A percentile compares a stretch with the other conserved stretches of the same genome.
Evolutionary conservation across 2,113 vertebrate species (phyloP).

Genomic region (pig (Sus scrofa)): DNA sequence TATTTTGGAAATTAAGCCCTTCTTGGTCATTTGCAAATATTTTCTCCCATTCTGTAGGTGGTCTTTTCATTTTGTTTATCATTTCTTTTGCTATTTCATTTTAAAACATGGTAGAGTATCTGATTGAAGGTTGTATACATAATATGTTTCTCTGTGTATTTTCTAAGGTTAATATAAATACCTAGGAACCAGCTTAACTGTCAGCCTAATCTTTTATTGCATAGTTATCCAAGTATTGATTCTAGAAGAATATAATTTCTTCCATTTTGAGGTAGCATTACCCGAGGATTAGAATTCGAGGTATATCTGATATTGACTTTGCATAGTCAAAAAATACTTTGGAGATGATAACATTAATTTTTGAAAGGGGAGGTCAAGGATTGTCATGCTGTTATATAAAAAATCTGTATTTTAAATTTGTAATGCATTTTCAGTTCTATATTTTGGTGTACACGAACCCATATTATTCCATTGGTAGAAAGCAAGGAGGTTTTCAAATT

Average conservation of each 20-base stretch:
- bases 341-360: neutral
- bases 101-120: neutral
- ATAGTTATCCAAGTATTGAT: neutral
- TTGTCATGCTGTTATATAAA: neutral
- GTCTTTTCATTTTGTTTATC: too few species aligned
- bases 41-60: too few species aligned
- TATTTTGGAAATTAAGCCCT: too few species aligned
- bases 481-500: neutral
- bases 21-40: too few species aligned
- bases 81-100: neutral
- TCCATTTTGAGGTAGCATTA: conserved; percentile 12
- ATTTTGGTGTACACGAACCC: neutral
- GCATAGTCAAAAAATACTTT: conserved; percentile 40
- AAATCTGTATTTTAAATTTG: conserved; percentile 16
- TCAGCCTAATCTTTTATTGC: conserved; percentile 13
- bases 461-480: neutral
- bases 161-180: neutral
- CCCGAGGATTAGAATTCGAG: conserved; percentile 27
- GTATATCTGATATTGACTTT: conserved; percentile 29
- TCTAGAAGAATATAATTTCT: neutral
- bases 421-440: conserved; percentile 44
- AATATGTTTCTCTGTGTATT: neutral
- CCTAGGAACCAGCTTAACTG: neutral
- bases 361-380: neutral
- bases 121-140: neutral